Evolutionary conservation across 2,888 invertebrate genomes (phyloP), one percentile per base, ranked within the genome.

Genomic region (Apodemia mormo): DNA sequence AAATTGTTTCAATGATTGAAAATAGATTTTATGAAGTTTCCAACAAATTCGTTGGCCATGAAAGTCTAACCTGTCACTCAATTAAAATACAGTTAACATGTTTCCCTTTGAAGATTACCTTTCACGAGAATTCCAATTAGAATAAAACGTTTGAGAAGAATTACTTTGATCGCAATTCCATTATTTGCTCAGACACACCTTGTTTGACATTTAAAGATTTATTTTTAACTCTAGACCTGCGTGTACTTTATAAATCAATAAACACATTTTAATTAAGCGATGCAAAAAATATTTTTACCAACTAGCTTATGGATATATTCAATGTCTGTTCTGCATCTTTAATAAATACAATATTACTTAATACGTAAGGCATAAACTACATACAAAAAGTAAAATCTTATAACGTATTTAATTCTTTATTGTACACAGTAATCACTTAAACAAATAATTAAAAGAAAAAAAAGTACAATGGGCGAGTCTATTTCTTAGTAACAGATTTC

Each of bases 91-190:
- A n/a, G 64, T n/a, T 64, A 64, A 64, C 33, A n/a, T 64, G 37
- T 64, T 64, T 64, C 37, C n/a, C 64, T 64, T 64, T 64, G 64
- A 64, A 64, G 64, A 37, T 64, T 64, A n/a, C 64, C 64, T 61
- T 12, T 61, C 5, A 61, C 12, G 61, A 61, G 61, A 61, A 33
- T 61, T 61, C 61, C 61, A 61, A 61, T 61, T 61, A 61, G 33
- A 6, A 7, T 12, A 61, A 61, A 61, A 33, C 33, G 33, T 61
- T 61, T 33, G 33, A 33, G 33, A 33, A 33, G 33, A 61, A 33
- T 9, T 61, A 14, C 33, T 58, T 49, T 49, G 49, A 49, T 49
- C 14, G 5, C 49, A 49, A 5, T 49, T 49, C 9, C 49, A 49
- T 49, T 49, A 49, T 49, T 49, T 49, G 49, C 49, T 49, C 14